Base-by-base conservation (phyloP, 1,140 invertebrate species). In the Lucilia cuprina region DNA sequence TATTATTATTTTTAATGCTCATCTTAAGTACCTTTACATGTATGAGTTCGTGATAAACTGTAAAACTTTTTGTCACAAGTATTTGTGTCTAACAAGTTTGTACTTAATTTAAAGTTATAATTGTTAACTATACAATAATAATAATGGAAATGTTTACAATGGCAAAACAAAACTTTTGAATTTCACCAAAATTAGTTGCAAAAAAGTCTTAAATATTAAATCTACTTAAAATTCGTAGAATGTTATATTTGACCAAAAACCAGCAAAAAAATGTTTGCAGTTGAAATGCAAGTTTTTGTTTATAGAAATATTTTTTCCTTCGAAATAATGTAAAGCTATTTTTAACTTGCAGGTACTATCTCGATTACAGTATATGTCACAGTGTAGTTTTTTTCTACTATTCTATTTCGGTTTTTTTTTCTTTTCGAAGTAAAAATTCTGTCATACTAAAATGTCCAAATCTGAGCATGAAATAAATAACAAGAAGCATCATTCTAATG, bases 381-480 rank as follows among this genome's bases (percentile, higher is more conserved):
- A 21, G 17, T 21, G 19, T 19, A 70, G 1, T 70, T 70, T 7
- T 70, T 70, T 7, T 70, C 5, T 70, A 30, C 25, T 30, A 30
- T 30, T 30, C 25, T 30, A 30, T 70, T 21, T 55, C 17, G 50
- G 3, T 55, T 55, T 55, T 55, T 12, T 55, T 30, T 30, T 30
- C 3, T 30, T 30, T 30, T 5, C 13, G 9, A 55, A 9, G 10
- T 8, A 19, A 21, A 70, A 70, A 17, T 8, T 70, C 60, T 70
- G 60, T 70, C 60, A 70, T 19, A 17, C 60, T 19, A 21, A 70
- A 70, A 70, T 70, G 60, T 70, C 60, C 60, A 70, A 70, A 70
- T 70, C 60, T 70, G n/a, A 70, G 60, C 60, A 70, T 70, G 60
- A 70, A 10, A 70, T 70, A 70, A 70, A 70, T n/a, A 70, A 70